Evolutionary conservation across 2,888 invertebrate species (phyloP).

Genomic region (Calliopum simillimum): DNA sequence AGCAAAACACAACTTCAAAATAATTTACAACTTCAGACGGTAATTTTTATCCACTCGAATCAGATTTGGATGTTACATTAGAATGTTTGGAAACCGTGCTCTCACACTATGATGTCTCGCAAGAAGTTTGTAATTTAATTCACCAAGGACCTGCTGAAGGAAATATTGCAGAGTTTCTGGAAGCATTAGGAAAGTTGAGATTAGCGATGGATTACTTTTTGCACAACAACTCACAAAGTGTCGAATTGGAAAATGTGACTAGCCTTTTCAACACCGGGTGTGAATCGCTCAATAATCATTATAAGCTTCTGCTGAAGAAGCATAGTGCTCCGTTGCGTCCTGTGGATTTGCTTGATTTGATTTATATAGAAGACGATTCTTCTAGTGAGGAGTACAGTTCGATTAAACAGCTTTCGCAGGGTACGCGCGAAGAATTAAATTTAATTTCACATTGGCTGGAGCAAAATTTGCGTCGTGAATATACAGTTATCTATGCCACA

Average conservation of each 20-base stretch:
- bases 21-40: too few relatives aligned
- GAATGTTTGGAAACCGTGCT: slow-evolving; percentile 92
- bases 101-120: slow-evolving; percentile 93
- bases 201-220: slow-evolving; percentile 92
- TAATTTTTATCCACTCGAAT: too few relatives aligned
- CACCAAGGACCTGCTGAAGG: slow-evolving; percentile 83
- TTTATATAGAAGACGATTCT: slow-evolving; percentile 86
- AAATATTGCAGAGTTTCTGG: slow-evolving; percentile 72
- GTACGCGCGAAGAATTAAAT: slow-evolving; percentile 77
- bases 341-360: slow-evolving; percentile 87
- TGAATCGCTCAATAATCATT: slow-evolving; percentile 87
- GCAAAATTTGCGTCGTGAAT: slow-evolving; percentile 78
- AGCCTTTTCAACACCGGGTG: slow-evolving; percentile 81
- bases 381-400: slow-evolving; percentile 72
- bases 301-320: slow-evolving; percentile 85
- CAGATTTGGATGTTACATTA: slow-evolving; percentile 92
- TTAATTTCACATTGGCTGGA: slow-evolving; percentile 89
- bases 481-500: slow-evolving; percentile 79
- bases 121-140: slow-evolving; percentile 88
- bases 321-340: slow-evolving; percentile 82
- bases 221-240: slow-evolving; percentile 91
- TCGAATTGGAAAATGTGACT: slow-evolving; percentile 93
- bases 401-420: slow-evolving; percentile 77
- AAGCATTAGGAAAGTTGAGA: slow-evolving; percentile 85
- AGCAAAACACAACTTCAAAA: slow-evolving; percentile 40